phyloP scores from a whole-genome alignment of 2,113 vertebrate species.

The Pangasianodon hypophthalmus region DNA sequence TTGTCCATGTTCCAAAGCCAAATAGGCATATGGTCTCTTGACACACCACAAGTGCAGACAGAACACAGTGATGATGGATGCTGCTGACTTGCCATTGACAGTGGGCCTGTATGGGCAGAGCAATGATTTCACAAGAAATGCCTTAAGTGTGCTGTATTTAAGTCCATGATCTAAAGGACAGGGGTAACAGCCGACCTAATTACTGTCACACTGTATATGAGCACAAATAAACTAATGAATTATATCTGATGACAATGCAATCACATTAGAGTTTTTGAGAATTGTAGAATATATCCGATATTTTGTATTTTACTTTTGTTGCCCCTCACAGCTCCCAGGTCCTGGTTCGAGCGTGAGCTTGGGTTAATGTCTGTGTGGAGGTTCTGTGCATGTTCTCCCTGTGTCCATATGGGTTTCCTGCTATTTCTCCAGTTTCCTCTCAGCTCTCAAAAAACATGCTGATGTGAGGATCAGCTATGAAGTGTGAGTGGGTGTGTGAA shows the following conservation, averaged over 20 bases:
- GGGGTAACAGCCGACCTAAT: background rate
- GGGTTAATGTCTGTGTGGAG: background rate
- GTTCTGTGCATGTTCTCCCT: background rate
- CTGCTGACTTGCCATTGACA: conserved; percentile 40
- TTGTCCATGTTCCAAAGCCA: conserved; percentile 44
- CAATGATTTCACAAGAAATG: conserved; percentile 33
- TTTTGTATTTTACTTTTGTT: background rate
- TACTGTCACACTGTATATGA: background rate
- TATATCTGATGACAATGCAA: background rate
- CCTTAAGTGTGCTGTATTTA: background rate
- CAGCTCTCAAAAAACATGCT: background rate
- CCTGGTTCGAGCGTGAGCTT: background rate
- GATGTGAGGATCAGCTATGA: background rate
- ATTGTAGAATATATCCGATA: background rate
- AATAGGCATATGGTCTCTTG: conserved; percentile 38
- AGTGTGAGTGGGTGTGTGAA: background rate
- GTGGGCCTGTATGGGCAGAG: conserved; percentile 40
- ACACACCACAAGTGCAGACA: conserved; percentile 48
- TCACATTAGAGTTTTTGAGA: background rate
- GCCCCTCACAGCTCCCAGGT: background rate
- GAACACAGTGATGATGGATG: conserved; percentile 41
- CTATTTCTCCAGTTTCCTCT: background rate
- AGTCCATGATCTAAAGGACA: conserved; percentile 13
- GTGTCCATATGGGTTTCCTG: background rate
- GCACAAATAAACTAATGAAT: background rate